Conservation (phyloP, 2,888 invertebrate genomes). For the Stegophylla sp. region DNA sequence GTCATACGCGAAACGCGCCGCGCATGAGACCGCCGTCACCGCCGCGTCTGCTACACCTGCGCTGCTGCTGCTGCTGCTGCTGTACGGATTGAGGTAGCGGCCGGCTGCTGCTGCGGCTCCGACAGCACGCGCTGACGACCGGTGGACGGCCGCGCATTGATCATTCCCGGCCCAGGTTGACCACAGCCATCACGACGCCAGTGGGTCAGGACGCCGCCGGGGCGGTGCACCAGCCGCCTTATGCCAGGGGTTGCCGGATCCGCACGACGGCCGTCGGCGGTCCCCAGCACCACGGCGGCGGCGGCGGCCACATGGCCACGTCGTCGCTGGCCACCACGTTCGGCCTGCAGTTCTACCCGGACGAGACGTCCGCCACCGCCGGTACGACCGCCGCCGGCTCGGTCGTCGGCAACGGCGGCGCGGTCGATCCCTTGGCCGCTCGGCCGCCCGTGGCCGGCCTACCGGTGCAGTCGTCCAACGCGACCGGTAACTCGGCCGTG, state of each 20-base stretch:
- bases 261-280: conserved; percentile 56
- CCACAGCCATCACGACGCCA: conserved; percentile 62
- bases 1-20: not conserved
- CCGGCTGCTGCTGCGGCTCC: conserved; percentile 16
- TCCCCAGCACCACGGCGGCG: conserved; percentile 63
- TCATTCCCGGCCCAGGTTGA: conserved; percentile 57
- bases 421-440: conserved; percentile 60
- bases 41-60: not conserved
- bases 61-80: not conserved
- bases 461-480: conserved; percentile 52
- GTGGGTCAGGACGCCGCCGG: conserved; percentile 62
- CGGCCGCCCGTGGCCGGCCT: conserved; percentile 63
- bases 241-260: conserved; percentile 57
- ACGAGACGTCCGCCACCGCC: conserved; percentile 61
- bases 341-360: conserved; percentile 72
- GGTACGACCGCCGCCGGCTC: conserved; percentile 65
- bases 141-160: conserved; percentile 36
- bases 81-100: not conserved
- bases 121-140: not conserved
- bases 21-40: conserved; percentile 1
- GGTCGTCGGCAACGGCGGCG: conserved; percentile 65
- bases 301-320: conserved; percentile 62
- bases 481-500: conserved; percentile 22
- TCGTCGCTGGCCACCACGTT: conserved; percentile 66
- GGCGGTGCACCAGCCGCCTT: conserved; percentile 60